Conservation (phyloP, 2,888 invertebrate genomes). For the Epinotia ramella region DNA sequence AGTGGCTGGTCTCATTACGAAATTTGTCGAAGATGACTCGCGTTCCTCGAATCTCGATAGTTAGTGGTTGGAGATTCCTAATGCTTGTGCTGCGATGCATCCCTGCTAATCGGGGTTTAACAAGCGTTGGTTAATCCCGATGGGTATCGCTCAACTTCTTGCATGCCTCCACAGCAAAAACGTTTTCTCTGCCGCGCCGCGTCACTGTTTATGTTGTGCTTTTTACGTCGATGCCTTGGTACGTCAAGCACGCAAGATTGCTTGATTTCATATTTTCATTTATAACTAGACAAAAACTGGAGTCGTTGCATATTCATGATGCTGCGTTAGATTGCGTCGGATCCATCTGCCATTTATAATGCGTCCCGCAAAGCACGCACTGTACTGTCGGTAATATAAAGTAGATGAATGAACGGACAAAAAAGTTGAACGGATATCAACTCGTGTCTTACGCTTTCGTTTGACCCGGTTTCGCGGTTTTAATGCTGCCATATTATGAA, state of each 20-base stretch:
- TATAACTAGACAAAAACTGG: slow-evolving; percentile 43
- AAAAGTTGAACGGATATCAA: slow-evolving; percentile 24
- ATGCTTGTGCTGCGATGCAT: slow-evolving; percentile 27
- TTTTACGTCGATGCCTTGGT: slow-evolving; percentile 44
- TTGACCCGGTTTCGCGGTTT: slow-evolving; percentile 36
- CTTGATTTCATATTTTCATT: slow-evolving; percentile 52
- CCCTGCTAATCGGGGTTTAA: slow-evolving; percentile 25
- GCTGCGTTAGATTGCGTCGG: slow-evolving; percentile 49
- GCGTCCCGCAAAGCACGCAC: slow-evolving; percentile 23
- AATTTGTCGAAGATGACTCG: slow-evolving; percentile 26
- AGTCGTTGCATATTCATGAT: slow-evolving; percentile 46
- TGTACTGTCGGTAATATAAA: slow-evolving; percentile 15
- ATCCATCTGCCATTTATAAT: slow-evolving; percentile 57
- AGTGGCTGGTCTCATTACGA: slow-evolving; percentile 18
- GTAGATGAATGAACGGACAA: slow-evolving; percentile 30
- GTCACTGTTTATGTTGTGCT: slow-evolving; percentile 49
- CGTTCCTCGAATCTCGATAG: slow-evolving; percentile 28
- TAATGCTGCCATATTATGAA: slow-evolving; percentile 55
- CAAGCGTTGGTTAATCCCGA: slow-evolving; percentile 25
- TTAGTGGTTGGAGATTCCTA: slow-evolving; percentile 35
- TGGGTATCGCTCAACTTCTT: slow-evolving; percentile 34
- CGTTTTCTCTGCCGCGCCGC: slow-evolving; percentile 40
- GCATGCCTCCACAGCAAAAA: slow-evolving; percentile 39
- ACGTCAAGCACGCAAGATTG: slow-evolving; percentile 46
- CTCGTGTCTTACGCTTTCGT: slow-evolving; percentile 25